Evolutionary conservation across 2,888 invertebrate genomes (phyloP).

Genomic region (Agriopis aurantiaria): DNA sequence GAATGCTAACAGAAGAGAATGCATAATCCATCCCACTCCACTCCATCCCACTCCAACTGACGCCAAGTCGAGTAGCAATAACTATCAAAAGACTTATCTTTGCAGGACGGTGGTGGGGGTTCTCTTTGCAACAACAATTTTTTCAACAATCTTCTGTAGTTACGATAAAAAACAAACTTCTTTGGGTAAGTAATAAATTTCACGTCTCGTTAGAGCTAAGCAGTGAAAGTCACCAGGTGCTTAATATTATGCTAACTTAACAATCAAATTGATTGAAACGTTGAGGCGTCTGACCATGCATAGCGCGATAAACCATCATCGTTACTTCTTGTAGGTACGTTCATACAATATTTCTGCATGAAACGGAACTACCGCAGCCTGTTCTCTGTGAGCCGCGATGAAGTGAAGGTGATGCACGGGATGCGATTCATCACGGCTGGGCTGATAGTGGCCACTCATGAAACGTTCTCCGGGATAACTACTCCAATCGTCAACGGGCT

Average conservation of each 20-base stretch:
- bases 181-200: constrained; percentile 9
- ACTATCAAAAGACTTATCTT: neutral
- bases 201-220: neutral
- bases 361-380: constrained; percentile 50
- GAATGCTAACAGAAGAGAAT: too few relatives aligned
- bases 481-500: constrained; percentile 46
- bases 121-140: constrained; percentile 1
- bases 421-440: constrained; percentile 42
- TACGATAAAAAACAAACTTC: neutral
- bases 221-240: neutral
- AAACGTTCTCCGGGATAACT: constrained; percentile 27
- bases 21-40: too few relatives aligned
- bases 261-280: too few relatives aligned
- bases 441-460: constrained; percentile 45
- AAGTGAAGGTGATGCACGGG: constrained; percentile 52
- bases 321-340: constrained; percentile 25
- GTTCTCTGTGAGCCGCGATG: constrained; percentile 45
- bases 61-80: neutral
- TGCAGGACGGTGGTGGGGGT: constrained; percentile 14
- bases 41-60: too few relatives aligned
- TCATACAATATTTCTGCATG: constrained; percentile 52
- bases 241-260: too few relatives aligned
- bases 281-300: too few relatives aligned
- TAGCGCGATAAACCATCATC: neutral
- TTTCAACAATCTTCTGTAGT: constrained; percentile 4